Evolutionary conservation across 2,888 invertebrate genomes (phyloP).

Genomic region (Eupithecia inturbata): DNA sequence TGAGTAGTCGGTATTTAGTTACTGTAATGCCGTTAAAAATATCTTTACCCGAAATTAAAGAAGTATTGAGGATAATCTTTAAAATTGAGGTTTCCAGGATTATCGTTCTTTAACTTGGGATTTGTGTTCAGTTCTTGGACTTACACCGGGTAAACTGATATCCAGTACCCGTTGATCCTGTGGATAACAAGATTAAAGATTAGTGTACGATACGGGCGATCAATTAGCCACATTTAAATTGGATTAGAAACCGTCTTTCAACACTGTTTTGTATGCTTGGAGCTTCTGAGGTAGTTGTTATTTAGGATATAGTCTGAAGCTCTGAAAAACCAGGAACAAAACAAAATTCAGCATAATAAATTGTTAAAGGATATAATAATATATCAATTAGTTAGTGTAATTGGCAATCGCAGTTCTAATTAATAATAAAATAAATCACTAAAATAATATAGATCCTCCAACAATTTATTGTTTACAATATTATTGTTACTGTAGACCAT

Average conservation of each 20-base stretch:
- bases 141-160: slow-evolving; percentile 39
- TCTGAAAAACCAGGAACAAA: neutral
- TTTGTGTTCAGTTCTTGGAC: slow-evolving; percentile 26
- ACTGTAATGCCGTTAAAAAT: neutral
- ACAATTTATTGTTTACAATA: too few relatives aligned
- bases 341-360: neutral
- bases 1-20: neutral
- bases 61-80: slow-evolving; percentile 7
- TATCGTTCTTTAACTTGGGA: slow-evolving; percentile 15
- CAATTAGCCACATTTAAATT: slow-evolving; percentile 46
- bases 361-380: neutral
- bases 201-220: slow-evolving; percentile 46
- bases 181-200: slow-evolving; percentile 59
- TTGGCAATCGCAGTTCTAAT: too few relatives aligned
- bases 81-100: slow-evolving; percentile 11
- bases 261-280: slow-evolving; percentile 11
- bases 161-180: slow-evolving; percentile 44
- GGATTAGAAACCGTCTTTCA: slow-evolving; percentile 37
- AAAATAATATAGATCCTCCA: too few relatives aligned
- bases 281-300: neutral
- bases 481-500: neutral
- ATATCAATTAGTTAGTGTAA: too few relatives aligned
- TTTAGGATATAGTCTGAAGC: neutral
- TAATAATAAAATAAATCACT: too few relatives aligned
- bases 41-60: neutral